Base-by-base conservation (phyloP, 2,797 vertebrate species). In the Iguana delicatissima region DNA sequence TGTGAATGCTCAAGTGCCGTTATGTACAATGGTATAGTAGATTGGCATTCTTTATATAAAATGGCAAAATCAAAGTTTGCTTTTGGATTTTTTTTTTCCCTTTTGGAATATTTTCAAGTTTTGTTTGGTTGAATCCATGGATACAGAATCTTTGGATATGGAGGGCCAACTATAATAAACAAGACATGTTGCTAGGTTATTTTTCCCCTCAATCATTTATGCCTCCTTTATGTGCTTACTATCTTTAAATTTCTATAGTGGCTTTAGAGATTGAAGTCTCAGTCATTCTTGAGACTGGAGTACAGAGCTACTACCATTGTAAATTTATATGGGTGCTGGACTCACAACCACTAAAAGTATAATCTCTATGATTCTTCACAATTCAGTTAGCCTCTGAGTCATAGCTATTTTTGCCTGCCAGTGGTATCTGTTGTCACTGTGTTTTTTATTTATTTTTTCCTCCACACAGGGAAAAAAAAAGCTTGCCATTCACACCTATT, bases 401-500 rank as follows among this genome's bases (percentile, higher is more conserved):
- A 29, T 29, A 62, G 22, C 12, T n/a, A 35, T 5, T 20, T 72
- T 74, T 74, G 67, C 18, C 10, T 83, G 20, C 50, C 77, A 50
- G 38, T 67, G 57, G 2, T 73, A 20, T 35, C 14, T 26, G 62
- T 38, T n/a, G 77, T 64, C 38, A 86, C n/a, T 72, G 88, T 88
- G 3, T 64, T 91, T 94, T 93, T 90, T 87, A 93, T 18, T 94
- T 91, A 32, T 32, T 79, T 26, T 13, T 93, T 57, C 73, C 79
- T 94, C 92, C 92, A 52, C 74, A 95, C 95, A 99, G 99, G 96
- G 98, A 99, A 96, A 99, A 99, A 97, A 98, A 97, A 95, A 98
- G 98, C 69, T 97, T 99, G 91, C 98, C 99, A 1, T 97, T 98
- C 93, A 99, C 98, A n/a, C 99, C 99, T 32, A 99, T 99, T 97